Evolutionary conservation across 2,113 vertebrate genomes (phyloP), one percentile per base, ranked within the genome.

Genomic region (Leucosticte australis): DNA sequence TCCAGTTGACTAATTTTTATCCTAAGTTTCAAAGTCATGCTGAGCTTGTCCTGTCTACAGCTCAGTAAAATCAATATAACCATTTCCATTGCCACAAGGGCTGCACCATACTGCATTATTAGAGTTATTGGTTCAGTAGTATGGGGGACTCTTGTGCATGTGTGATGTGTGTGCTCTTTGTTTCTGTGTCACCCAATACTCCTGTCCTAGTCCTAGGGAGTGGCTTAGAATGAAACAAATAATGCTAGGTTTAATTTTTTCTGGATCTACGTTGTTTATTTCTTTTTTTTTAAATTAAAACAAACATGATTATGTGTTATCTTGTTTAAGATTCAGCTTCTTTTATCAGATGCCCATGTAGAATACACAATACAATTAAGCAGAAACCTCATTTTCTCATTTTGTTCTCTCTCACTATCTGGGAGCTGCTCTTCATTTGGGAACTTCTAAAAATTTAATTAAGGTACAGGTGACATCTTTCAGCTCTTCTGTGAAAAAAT

Each of bases 401-500:
- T 87, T 70, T 71, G 27, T 74, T 65, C 90, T 80, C 8, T 76
- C 42, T 83, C 2, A 1, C 46, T 78, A 12, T 79, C 73, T 93
- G 67, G 42, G 70, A 94, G 41, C 53, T 1, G 2, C 18, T 85
- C n/a, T 85, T 85, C 79, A 83, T 91, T 88, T 95, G 46, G 31
- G 47, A 87, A 77, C 87, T 87, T 92, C 42, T 93, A 23, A 94
- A 97, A 86, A 77, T 88, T 87, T 92, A 83, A 91, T 90, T 76
- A 91, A 62, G 59, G 63, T 67, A 35, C 35, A 70, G 42, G 47
- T 80, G 78, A 80, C 67, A 57, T 73, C 68, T 73, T 83, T 77
- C 47, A 70, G 42, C 77, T 90, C 27, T 33, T 56, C 56, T n/a
- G 2, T 44, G 56, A 89, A 74, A 83, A 92, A 87, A 42, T 26